Evolutionary conservation across 2,797 vertebrate genomes (phyloP).

Genomic region (Phoxinus dragarum): DNA sequence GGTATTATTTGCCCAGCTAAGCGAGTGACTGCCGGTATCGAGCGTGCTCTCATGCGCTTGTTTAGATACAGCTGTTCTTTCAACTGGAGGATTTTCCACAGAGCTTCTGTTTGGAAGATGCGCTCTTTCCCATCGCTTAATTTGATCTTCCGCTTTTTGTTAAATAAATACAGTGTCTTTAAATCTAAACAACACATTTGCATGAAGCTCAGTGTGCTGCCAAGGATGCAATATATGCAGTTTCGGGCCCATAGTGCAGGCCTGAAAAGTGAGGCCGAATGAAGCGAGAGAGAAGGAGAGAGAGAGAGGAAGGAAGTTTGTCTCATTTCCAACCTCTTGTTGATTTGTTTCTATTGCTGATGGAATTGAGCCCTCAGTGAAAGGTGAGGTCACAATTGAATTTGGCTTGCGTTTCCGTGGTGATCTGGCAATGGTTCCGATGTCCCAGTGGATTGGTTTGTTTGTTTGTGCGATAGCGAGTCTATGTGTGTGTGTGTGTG

Average conservation of each 20-base stretch:
- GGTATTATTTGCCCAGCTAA: conserved; percentile 61
- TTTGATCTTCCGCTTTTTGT: conserved; percentile 75
- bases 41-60: conserved; percentile 61
- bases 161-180: conserved; percentile 77
- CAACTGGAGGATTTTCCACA: conserved; percentile 75
- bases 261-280: conserved; percentile 58
- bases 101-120: conserved; percentile 61
- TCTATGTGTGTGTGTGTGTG: conserved; percentile 64
- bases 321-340: conserved; percentile 57
- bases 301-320: conserved; percentile 43
- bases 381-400: conserved; percentile 81
- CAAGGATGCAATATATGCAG: conserved; percentile 12
- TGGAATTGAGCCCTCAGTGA: conserved; percentile 72
- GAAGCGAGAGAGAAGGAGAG: conserved; percentile 2
- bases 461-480: conserved; percentile 74
- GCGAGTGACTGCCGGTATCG: conserved; percentile 47
- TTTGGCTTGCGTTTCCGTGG: conserved; percentile 79
- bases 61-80: conserved; percentile 77
- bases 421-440: conserved; percentile 76
- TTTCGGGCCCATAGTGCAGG: conserved; percentile 35
- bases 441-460: conserved; percentile 73
- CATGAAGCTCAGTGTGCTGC: conserved; percentile 59
- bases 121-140: conserved; percentile 64
- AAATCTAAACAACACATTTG: conserved; percentile 77
- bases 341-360: conserved; percentile 79